Evolutionary conservation across 2,113 vertebrate species (phyloP), one percentile per base, ranked within the genome.

Genomic region (Phalacrocorax brasilianus): DNA sequence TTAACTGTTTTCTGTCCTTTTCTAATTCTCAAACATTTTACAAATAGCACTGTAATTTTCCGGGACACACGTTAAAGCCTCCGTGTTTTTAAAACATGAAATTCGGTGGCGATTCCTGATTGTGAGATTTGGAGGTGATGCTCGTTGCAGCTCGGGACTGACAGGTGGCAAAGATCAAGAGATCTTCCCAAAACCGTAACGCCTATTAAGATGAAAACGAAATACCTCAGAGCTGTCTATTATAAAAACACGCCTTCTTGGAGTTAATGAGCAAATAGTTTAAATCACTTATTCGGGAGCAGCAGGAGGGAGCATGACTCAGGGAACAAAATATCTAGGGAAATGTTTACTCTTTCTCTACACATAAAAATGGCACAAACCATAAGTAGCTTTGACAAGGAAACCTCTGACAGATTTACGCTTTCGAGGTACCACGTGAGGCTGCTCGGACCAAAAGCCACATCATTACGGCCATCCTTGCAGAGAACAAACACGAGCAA

Each of bases 101-200:
- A 78, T 68, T 4, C 0, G 1, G 59, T 23, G 18, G 47, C 1
- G 3, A 78, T 52, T 62, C 32, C 12, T 2, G 16, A 10, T 8
- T 6, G 19, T 0, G 11, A 52, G 44, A 45, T 45, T 50, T 58
- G 55, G 73, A 62, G n/a, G 50, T 7, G 30, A 53, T 24, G 62
- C 22, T 24, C 3, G 0, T 3, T 33, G 50, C 22, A 45, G 56
- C 30, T 74, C 42, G 44, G 55, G 79, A 50, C 30, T n/a, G 56
- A 52, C 2, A 45, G 27, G 62, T 27, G 58, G 32, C 21, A 56
- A 72, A 70, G 32, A 47, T 20, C 24, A 56, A 26, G 45, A 81
- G 28, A 56, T 40, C 67, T 56, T 40, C 73, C 59, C 38, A 5
- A 35, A 84, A 3, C 8, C 11, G 0, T 7, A 19, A 21, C 16